These are phyloP conservation scores for Bibio marci DNA, from an alignment of 2,888 invertebrate species.

Conservation along the genomic window DNA sequence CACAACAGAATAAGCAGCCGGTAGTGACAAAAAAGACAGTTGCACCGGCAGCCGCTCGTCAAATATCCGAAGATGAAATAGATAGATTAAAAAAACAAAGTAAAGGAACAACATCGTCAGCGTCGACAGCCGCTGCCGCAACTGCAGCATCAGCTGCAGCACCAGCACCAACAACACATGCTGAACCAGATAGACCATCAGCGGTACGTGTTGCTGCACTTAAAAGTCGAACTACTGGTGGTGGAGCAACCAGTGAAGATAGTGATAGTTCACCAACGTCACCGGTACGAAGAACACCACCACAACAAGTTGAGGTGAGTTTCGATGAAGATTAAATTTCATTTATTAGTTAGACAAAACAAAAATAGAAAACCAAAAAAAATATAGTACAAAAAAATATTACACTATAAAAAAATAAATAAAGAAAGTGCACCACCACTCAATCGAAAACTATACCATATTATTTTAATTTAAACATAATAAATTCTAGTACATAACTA, in stretches of 20 bases:
- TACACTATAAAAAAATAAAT: neutral
- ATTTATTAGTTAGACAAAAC: neutral
- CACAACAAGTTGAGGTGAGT: constrained; percentile 66
- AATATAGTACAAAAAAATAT: neutral
- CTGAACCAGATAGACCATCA: constrained; percentile 38
- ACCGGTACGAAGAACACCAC: constrained; percentile 48
- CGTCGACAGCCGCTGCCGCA: constrained; percentile 17
- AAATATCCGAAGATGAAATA: constrained; percentile 80
- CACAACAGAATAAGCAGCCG: constrained; percentile 34
- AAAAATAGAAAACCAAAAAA: neutral
- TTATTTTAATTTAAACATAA: no score
- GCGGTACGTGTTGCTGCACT: constrained; percentile 32
- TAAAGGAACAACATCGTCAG: constrained; percentile 48
- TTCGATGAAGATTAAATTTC: constrained; percentile 17
- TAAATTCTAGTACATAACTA: no score
- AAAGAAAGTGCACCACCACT: neutral
- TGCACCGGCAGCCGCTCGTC: constrained; percentile 46
- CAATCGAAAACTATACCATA: no score
- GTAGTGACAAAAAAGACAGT: constrained; percentile 30
- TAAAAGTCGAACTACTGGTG: constrained; percentile 18
- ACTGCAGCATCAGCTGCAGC: constrained; percentile 33
- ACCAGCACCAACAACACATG: constrained; percentile 15
- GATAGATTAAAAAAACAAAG: constrained; percentile 74
- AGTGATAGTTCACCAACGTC: constrained; percentile 39
- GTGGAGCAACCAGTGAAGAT: constrained; percentile 34